Evolutionary conservation across 2,113 vertebrate genomes (phyloP).

Genomic region (Elgaria multicarinata): DNA sequence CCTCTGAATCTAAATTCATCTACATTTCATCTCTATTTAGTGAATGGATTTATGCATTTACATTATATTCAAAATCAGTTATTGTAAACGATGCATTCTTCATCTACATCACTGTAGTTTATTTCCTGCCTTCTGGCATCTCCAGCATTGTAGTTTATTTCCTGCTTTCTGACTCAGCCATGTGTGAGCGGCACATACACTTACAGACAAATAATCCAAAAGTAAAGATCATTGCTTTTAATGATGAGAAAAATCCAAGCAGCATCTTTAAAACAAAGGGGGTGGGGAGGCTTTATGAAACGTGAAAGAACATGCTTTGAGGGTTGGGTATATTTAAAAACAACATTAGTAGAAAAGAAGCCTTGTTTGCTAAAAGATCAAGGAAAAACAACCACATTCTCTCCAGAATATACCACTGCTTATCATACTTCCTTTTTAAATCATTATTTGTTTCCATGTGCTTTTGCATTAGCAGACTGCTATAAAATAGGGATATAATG

Average conservation of each 20-base stretch:
- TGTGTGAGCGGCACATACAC: neutral
- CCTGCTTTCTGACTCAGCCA: neutral
- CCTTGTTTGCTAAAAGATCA: neutral
- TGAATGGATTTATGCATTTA: neutral
- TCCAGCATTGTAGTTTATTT: neutral
- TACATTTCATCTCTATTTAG: neutral
- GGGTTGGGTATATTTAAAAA: neutral
- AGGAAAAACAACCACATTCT: neutral
- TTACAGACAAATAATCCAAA: neutral
- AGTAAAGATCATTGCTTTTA: neutral
- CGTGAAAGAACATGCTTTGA: neutral
- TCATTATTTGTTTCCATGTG: neutral
- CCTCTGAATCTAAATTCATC: neutral
- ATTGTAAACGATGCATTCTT: neutral
- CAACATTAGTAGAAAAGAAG: neutral
- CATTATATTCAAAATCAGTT: neutral
- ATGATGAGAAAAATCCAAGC: neutral
- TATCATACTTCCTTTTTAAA: neutral
- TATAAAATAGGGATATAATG: neutral
- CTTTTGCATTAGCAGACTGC: neutral
- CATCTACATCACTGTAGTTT: neutral
- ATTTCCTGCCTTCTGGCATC: neutral
- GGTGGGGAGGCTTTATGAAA: neutral
- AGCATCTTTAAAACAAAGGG: neutral
- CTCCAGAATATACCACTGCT: neutral